A percentile compares a stretch with the other conserved stretches of the same genome.
These are phyloP conservation scores for Mycetomoellerius zeteki DNA, from an alignment of 1,140 invertebrate species.

Conservation along the genomic window DNA sequence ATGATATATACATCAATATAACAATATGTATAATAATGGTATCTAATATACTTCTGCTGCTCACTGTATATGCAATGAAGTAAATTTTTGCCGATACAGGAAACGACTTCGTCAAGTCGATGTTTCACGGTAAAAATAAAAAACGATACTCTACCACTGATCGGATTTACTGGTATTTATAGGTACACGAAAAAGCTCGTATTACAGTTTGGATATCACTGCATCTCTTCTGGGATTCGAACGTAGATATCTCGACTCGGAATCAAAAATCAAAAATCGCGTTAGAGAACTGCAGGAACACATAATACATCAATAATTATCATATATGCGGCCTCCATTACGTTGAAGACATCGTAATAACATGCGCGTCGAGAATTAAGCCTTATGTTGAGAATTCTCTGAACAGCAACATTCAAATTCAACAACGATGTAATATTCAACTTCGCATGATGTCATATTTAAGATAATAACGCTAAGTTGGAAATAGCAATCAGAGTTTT, in stretches of 20 bases:
- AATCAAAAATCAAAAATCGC: constrained; percentile 8
- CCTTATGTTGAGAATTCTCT: neutral
- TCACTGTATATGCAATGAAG: neutral
- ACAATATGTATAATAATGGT: too few species aligned
- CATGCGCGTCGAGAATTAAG: constrained; percentile 7
- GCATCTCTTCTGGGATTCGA: neutral
- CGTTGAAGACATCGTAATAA: constrained; percentile 1
- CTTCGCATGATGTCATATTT: neutral
- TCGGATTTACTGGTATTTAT: constrained; percentile 9
- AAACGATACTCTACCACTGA: neutral
- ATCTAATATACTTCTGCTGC: neutral
- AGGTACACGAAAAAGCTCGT: neutral
- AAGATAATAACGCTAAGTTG: neutral
- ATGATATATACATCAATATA: neutral
- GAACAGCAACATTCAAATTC: neutral
- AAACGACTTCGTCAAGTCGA: neutral
- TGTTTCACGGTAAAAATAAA: neutral
- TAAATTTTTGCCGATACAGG: neutral
- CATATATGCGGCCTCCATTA: neutral
- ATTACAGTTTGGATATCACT: constrained; percentile 10
- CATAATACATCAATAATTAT: constrained; percentile 45
- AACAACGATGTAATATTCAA: neutral
- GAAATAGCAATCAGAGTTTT: neutral
- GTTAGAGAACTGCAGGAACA: constrained; percentile 18
- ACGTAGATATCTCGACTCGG: neutral